Percentiles rank a stretch among this genome's conserved stretches.
These are phyloP conservation scores for Dendropsophus ebraccatus DNA, from an alignment of 2,113 vertebrate species.

Conservation along the genomic window DNA sequence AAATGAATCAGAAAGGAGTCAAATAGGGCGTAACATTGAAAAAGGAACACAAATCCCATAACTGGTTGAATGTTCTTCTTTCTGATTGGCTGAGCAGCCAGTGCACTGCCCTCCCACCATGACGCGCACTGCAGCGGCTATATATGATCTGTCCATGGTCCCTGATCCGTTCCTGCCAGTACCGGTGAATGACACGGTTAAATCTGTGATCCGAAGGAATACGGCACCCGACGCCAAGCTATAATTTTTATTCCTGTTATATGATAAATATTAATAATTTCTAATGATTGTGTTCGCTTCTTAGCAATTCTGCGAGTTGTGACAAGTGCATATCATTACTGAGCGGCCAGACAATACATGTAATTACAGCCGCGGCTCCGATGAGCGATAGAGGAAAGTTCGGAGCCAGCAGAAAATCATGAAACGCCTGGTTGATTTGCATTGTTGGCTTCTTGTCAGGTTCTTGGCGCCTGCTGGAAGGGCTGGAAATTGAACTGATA, in stretches of 20 bases:
- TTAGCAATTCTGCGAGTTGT: background rate
- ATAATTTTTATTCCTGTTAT: background rate
- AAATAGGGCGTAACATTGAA: too few species aligned
- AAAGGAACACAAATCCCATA: too few species aligned
- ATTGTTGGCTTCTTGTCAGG: constrained; percentile 8
- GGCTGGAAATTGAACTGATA: background rate
- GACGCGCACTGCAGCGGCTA: too few species aligned
- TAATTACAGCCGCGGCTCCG: background rate
- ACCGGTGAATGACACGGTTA: background rate
- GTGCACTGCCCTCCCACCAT: too few species aligned
- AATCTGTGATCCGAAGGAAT: background rate
- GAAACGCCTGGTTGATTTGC: background rate
- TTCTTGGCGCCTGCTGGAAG: background rate
- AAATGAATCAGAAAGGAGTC: too few species aligned
- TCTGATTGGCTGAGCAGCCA: too few species aligned
- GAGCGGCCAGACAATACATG: background rate
- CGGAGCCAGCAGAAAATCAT: background rate
- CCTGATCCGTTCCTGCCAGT: background rate
- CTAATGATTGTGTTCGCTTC: constrained; percentile 30
- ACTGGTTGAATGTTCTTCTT: too few species aligned
- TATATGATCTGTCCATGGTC: background rate
- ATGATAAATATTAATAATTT: constrained; percentile 10
- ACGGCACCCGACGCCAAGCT: background rate
- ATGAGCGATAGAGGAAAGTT: background rate
- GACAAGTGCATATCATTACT: background rate